Percentiles rank a stretch among this genome's conserved stretches.
These are phyloP conservation scores for Mylabris sibirica DNA, from an alignment of 2,888 invertebrate species.

Conservation along the genomic window DNA sequence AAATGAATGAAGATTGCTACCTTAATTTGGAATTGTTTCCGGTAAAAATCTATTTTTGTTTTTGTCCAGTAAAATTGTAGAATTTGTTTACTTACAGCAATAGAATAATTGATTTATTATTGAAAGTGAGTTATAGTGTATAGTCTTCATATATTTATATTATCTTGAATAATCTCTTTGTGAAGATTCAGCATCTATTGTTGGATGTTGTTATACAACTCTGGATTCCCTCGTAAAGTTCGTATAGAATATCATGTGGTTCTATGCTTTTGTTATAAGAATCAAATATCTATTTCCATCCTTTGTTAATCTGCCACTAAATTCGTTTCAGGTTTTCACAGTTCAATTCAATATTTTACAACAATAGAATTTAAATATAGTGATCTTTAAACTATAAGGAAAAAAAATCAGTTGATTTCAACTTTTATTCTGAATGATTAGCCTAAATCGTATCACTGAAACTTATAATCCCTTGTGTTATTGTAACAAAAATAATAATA, in stretches of 20 bases:
- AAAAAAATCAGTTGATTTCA: background rate
- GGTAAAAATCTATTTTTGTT: background rate
- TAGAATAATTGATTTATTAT: no score
- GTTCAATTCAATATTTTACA: conserved; percentile 24
- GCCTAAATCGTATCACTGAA: no score
- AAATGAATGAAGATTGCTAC: no score
- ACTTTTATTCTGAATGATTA: no score
- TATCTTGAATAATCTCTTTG: conserved; percentile 32
- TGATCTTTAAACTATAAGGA: background rate
- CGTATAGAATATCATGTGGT: conserved; percentile 35
- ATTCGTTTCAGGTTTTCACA: conserved; percentile 34
- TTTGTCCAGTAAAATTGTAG: no score
- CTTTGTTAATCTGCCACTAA: conserved; percentile 34
- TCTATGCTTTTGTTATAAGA: conserved; percentile 20
- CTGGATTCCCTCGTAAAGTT: conserved; percentile 26
- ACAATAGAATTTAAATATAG: background rate
- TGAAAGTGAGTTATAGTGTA: no score
- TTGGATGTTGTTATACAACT: conserved; percentile 16
- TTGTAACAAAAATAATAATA: no score
- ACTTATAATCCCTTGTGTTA: no score
- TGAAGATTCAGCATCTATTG: conserved; percentile 23
- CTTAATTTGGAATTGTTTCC: no score
- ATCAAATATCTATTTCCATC: conserved; percentile 34
- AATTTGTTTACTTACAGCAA: no score
- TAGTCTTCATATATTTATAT: conserved; percentile 15